Evolutionary conservation across 2,888 invertebrate species (phyloP), one percentile per base, ranked within the genome.

Genomic region (Noctua janthe): DNA sequence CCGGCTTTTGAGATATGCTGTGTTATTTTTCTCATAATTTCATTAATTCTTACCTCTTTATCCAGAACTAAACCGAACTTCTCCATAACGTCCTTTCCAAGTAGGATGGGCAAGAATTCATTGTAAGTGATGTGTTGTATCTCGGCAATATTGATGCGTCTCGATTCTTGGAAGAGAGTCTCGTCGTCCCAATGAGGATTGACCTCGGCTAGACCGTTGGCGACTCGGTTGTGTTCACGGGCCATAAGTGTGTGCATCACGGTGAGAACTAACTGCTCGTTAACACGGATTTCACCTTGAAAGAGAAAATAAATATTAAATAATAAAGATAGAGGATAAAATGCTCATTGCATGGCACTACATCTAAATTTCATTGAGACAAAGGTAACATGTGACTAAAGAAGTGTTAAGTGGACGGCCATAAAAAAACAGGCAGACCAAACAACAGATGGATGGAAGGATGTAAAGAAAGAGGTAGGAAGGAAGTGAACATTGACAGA

Each of bases 181-280:
- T 99, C 99, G 91, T 99, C 99, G 91, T 99, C 98, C 99, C 99
- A 99, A 93, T 99, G 99, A 0, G 99, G 99, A 95, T 99, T 99
- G 10, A 99, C 97, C 74, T 97, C 97, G 0, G 98, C 97, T 64
- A 99, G 95, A 11, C 97, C 98, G 75, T 97, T 97, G 0, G 99
- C 99, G 0, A 99, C 95, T 81, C 99, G 97, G 95, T 99, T 99
- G 94, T 99, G 99, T 93, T 99, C 99, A 81, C 99, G 97, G 0
- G 99, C 98, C 98, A 99, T 98, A 59, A 99, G 94, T 0, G 99
- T 99, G 93, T 99, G 99, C 98, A 99, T 99, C 87, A 99, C 99
- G 0, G 99, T 98, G 76, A 99, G 95, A 0, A 99, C 98, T 87
- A 99, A 95, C 92, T 99, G 99, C 94, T 99, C 99, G 94, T 99